Evolutionary conservation across 1,140 invertebrate species (phyloP), one percentile per base, ranked within the genome.

Genomic region (Agraylea sexmaculata): DNA sequence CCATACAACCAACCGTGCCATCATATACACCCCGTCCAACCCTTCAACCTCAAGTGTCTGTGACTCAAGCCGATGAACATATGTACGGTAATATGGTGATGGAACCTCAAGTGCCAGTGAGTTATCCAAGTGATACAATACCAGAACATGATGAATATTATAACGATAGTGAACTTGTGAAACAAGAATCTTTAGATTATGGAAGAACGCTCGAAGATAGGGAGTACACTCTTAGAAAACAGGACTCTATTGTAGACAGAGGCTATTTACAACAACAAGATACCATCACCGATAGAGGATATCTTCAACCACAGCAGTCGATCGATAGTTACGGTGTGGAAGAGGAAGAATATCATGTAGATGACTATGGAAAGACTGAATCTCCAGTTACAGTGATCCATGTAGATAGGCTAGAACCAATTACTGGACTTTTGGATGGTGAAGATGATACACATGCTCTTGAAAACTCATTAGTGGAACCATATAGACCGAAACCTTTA

Each of bases 231-330:
- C n/a, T 33, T 27, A 32, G 38, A 40, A 22, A 43, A 49, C 11
- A 42, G 44, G 15, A 29, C 23, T 16, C 22, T 33, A 15, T 43
- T 42, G n/a, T n/a, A 5, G 37, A 43, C 53, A 59, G 27, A 12
- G 40, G 42, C 19, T 45, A 45, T 31, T 21, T 39, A 17, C 56
- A 55, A 18, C 59, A 63, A 40, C 56, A 60, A 11, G 46, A 57
- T 10, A 38, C 39, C 22, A 43, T 49, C 21, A 12, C 17, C 29
- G 50, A 50, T 18, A 51, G 52, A 33, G 56, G 51, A 6, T 64
- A 62, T 18, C 53, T 62, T 11, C 62, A 64, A 32, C 65, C 66
- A 47, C 65, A 64, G 42, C 64, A 64, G 37, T 66, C 64, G 10
- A 38, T 69, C 2, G 66, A 69, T 27, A 64, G 59, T 47, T 66